Evolutionary conservation across 1,140 invertebrate genomes (phyloP), one percentile per base, ranked within the genome.

Genomic region (Drosophila trapezifrons): DNA sequence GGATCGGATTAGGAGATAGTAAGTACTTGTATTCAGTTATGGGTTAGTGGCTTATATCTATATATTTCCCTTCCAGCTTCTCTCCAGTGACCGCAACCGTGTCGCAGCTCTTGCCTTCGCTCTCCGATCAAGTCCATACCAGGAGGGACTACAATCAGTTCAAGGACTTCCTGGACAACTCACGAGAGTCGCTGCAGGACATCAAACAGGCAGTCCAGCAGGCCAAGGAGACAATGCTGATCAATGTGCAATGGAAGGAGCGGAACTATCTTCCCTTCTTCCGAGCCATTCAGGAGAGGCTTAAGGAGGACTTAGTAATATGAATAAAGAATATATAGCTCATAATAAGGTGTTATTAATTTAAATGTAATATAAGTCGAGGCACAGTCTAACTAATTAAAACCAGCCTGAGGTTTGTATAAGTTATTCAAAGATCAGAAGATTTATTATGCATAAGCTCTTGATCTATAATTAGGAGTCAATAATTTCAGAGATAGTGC

Each of bases 1-100:
- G 22, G 71, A 91, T 2, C 81, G 93, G 1, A 94, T 96, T 20
- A 83, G 91, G 17, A 79, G 93, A 20, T 93, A 93, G 94, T 95
- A 92, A 93, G 93, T 92, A 27, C 73, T 40, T 42, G 46, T 57
- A 91, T 3, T 17, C 2, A 13, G 10, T 32, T 18, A 25, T 4
- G 15, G 8, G 0, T 2, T 9, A 46, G 7, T n/a, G 3, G 3
- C 3, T 12, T 17, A 37, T 15, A 37, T 37, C 1, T 32, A 4
- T 13, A 32, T 8, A 18, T 6, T 32, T 32, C 1, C 0, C 12
- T 7, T 7, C 54, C 60, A 94, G 93, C 65, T 92, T 93, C 47
- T 72, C 81, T 67, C 90, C 91, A 9, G 90, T 91, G 38, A 87
- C 79, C 13, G 84, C 82, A 32, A 79, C 83, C 37, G 63, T 94